A percentile compares a stretch with the other conserved stretches of the same genome.
phyloP scores from a whole-genome alignment of 2,797 vertebrate genomes.

The Xenentodon cancila region DNA sequence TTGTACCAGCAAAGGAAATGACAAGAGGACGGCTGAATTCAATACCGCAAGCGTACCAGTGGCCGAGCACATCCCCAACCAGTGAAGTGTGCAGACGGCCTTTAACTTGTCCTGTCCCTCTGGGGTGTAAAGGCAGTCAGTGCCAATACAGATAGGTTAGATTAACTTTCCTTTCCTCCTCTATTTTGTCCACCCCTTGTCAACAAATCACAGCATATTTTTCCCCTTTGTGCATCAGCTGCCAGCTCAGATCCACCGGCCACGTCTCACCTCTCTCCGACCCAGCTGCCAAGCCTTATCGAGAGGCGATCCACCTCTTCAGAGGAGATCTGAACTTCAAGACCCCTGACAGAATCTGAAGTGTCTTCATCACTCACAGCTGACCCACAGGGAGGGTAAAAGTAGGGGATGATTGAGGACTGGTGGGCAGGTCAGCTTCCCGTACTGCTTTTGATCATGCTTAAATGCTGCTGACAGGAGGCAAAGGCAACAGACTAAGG shows the following conservation, averaged over 20 bases:
- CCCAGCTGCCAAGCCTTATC: conserved; percentile 43
- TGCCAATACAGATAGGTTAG: conserved; percentile 47
- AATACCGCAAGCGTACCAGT: conserved; percentile 32
- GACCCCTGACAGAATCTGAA: conserved; percentile 49
- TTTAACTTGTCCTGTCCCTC: conserved; percentile 30
- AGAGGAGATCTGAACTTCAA: conserved; percentile 49
- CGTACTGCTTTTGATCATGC: conserved; percentile 49
- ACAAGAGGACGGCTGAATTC: conserved; percentile 61
- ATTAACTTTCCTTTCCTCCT: conserved; percentile 39
- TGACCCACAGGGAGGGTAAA: conserved; percentile 27
- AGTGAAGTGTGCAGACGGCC: neutral
- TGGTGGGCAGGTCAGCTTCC: conserved; percentile 25
- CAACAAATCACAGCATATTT: conserved; percentile 27
- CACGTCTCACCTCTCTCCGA: conserved; percentile 43
- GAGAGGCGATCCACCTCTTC: conserved; percentile 14
- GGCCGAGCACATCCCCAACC: conserved; percentile 28
- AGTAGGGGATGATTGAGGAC: conserved; percentile 27
- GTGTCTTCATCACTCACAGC: conserved; percentile 53
- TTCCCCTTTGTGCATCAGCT: neutral
- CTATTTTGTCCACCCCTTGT: conserved; percentile 8
- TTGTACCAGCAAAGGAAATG: conserved; percentile 73
- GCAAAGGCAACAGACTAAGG: neutral
- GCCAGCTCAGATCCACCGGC: conserved; percentile 18
- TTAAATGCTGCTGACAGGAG: conserved; percentile 46
- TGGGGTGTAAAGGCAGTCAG: conserved; percentile 28